Conservation (phyloP, 2,888 invertebrate species). For the Yponomeuta cagnagella region DNA sequence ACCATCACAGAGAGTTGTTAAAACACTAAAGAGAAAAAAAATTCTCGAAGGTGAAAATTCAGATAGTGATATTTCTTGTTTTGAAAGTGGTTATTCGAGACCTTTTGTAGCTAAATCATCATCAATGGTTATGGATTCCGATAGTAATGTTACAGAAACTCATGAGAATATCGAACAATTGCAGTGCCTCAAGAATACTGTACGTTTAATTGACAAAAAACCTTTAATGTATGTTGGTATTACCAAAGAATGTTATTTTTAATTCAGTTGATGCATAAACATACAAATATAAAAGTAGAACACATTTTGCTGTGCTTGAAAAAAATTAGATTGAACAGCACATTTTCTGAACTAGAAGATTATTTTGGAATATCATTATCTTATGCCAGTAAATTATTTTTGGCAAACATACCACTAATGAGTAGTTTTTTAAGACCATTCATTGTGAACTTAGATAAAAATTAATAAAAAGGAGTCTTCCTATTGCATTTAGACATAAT, state of each 20-base stretch:
- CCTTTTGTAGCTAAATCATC: too few relatives aligned
- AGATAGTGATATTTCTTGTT: too few relatives aligned
- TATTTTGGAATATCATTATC: constrained; percentile 14
- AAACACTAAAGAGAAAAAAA: too few relatives aligned
- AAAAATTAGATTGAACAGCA: constrained; percentile 16
- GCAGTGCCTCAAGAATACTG: too few relatives aligned
- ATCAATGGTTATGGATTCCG: too few relatives aligned
- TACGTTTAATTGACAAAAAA: constrained; percentile 1
- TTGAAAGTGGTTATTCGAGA: too few relatives aligned
- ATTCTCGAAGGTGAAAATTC: too few relatives aligned
- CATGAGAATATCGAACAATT: too few relatives aligned
- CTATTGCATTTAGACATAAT: constrained; percentile 8
- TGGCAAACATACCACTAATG: constrained; percentile 5
- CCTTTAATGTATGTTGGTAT: constrained; percentile 9
- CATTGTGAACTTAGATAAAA: background rate
- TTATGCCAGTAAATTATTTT: constrained; percentile 12
- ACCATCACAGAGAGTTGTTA: too few relatives aligned
- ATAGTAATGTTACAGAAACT: too few relatives aligned
- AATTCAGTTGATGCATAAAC: constrained; percentile 15
- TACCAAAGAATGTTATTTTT: constrained; percentile 13
- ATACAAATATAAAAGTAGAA: constrained; percentile 13
- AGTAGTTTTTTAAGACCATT: background rate
- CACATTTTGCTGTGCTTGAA: constrained; percentile 17
- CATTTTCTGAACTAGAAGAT: constrained; percentile 12
- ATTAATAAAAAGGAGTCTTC: constrained; percentile 7